Conservation (phyloP, 2,797 vertebrate species). For the Muscicapa striata region DNA sequence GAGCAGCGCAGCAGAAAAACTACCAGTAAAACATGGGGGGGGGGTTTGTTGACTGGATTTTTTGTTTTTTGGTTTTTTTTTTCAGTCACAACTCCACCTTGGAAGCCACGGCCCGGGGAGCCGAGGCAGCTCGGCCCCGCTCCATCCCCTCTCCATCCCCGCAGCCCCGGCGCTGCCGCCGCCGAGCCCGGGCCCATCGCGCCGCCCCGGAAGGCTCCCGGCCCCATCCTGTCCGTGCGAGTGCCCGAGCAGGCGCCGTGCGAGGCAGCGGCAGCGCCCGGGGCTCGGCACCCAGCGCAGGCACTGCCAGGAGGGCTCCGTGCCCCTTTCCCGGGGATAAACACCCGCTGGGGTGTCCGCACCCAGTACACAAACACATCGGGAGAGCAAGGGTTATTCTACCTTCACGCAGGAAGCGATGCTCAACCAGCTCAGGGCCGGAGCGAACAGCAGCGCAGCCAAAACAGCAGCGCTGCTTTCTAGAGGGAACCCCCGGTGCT, state of each 20-base stretch:
- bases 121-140: too few species aligned
- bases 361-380: fast-evolving
- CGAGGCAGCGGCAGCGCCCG: fast-evolving
- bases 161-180: too few species aligned
- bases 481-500: not conserved
- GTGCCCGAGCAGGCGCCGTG: not conserved
- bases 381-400: fast-evolving
- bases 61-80: not conserved
- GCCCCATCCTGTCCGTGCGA: fast-evolving
- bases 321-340: fast-evolving
- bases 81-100: not conserved
- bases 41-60: fast-evolving
- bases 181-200: not conserved
- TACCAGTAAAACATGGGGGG: fast-evolving
- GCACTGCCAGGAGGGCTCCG: not conserved
- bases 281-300: fast-evolving
- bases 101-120: too few species aligned
- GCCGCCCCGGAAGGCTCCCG: not conserved
- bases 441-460: too few species aligned
- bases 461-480: not conserved
- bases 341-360: not conserved
- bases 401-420: fast-evolving
- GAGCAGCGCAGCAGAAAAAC: not conserved
- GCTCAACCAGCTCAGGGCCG: not conserved
- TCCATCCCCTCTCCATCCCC: too few species aligned